Base-by-base conservation (phyloP, 2,888 invertebrate species). In the Lycocerus yunnanus region DNA sequence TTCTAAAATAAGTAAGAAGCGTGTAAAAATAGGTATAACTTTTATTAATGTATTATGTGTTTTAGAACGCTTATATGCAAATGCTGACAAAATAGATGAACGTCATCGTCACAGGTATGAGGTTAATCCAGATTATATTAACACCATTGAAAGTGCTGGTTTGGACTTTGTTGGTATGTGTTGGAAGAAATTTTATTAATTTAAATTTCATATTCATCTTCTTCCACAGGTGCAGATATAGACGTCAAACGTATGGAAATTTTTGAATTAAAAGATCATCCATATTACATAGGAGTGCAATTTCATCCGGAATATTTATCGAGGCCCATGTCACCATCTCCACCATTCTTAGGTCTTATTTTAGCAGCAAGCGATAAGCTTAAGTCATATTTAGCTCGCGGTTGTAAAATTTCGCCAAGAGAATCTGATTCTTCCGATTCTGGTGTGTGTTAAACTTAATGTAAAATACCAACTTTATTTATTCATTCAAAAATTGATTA, bases 301-400 rank as follows among this genome's bases (percentile, higher is more conserved):
- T 99, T 94, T 88, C 99, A 99, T 88, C 99, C 99, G 0, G 99
- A 99, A 87, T 99, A 99, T 86, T 89, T 97, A 76, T 97, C 97
- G 0, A 90, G 98, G 1, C 98, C 98, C 0, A 87, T 97, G 78
- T 93, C 92, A 69, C 97, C 98, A 0, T 98, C 98, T 16, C 97
- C 99, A 3, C 97, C 97, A 8, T 99, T 98, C 87, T 88, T 98
- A 79, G 99, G 99, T 78, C 89, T 99, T 2, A 93, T 99, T 81
- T 89, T 99, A 77, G 98, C 99, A 6, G 93, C 97, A 0, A 92
- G 93, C 71, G 95, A 94, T 4, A 95, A 95, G 86, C 89, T 98
- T 27, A 90, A 92, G 75, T 89, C 87, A 20, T 95, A 93, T 82
- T 86, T 95, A 75, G 91, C 91, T 10, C 91, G 91, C 79, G 94